These are phyloP conservation scores for Mystacornis crossleyi DNA, from an alignment of 2,113 vertebrate species.

Conservation along the genomic window DNA sequence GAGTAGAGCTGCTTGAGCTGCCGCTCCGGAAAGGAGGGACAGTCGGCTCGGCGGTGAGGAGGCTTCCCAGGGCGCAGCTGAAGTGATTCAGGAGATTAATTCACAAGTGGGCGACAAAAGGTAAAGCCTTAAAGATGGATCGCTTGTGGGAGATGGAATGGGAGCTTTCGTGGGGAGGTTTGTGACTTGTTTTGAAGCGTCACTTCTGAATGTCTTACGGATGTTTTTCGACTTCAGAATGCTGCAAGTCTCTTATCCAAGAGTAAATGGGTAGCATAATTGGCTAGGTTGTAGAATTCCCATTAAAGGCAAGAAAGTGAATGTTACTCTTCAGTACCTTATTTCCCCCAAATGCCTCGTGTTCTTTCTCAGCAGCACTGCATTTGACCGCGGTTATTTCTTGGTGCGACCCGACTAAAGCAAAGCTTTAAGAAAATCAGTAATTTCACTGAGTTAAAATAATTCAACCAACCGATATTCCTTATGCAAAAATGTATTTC, in stretches of 20 bases:
- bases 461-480: neutral
- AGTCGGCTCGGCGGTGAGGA: neutral
- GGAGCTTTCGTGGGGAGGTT: neutral
- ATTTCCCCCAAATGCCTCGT: neutral
- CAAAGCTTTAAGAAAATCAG: neutral
- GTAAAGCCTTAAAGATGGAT: constrained; percentile 55
- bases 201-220: neutral
- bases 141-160: neutral
- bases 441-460: neutral
- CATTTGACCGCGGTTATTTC: neutral
- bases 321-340: neutral
- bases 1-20: neutral
- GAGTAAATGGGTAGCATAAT: too few species aligned
- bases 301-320: neutral
- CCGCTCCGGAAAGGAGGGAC: neutral
- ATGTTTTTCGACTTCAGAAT: neutral
- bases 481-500: neutral
- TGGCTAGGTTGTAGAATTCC: neutral
- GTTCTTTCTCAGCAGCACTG: neutral
- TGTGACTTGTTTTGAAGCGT: neutral
- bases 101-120: constrained; percentile 44
- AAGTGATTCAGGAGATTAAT: constrained; percentile 12
- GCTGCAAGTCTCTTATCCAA: neutral
- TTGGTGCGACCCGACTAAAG: neutral
- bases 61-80: neutral